Evolutionary conservation across 2,797 vertebrate genomes (phyloP), one percentile per base, ranked within the genome.

Genomic region (Ceryle rudis): DNA sequence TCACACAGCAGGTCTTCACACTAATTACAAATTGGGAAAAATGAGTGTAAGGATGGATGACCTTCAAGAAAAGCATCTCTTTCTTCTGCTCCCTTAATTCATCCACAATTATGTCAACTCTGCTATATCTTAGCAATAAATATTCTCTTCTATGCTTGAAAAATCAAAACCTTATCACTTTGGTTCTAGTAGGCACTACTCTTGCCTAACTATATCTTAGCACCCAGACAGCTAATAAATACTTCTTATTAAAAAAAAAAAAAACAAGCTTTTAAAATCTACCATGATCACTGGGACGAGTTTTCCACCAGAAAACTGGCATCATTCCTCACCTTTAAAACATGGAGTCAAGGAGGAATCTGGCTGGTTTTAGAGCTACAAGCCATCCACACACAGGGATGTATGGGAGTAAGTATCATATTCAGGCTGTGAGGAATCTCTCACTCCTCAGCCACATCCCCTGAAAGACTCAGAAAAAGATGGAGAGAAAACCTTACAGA

Each of bases 1-100:
- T 86, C 55, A 26, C 77, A 77, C 42, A 90, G 86, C 29, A 86
- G 51, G 51, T 66, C 78, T 20, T 95, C 79, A 73, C 44, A 51
- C 33, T 79, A 92, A 75, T 79, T 93, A 79, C 31, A 9, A 92
- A 69, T 41, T 78, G 44, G 61, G 33, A 81, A 93, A 90, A 93
- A 64, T 19, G 8, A 42, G 7, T 74, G 28, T 75, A 39, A 86
- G 46, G 62, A 71, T 11, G 18, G 35, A 62, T 81, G 41, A 72
- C 29, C 37, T 84, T 81, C 0, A 3, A 54, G 64, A 82, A 83
- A 89, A 78, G 2, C 5, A 49, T 9, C 11, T 86, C 19, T 39
- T 91, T 57, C 29, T 89, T 89, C 26, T 79, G 5, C 21, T 71
- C 7, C 33, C 3, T 75, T 79, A 90, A 81, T 54, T 93, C 22